Percentiles rank a stretch among this genome's conserved stretches.
Conservation (phyloP, 1,140 invertebrate species). For the Muscidifurax raptorellus region DNA sequence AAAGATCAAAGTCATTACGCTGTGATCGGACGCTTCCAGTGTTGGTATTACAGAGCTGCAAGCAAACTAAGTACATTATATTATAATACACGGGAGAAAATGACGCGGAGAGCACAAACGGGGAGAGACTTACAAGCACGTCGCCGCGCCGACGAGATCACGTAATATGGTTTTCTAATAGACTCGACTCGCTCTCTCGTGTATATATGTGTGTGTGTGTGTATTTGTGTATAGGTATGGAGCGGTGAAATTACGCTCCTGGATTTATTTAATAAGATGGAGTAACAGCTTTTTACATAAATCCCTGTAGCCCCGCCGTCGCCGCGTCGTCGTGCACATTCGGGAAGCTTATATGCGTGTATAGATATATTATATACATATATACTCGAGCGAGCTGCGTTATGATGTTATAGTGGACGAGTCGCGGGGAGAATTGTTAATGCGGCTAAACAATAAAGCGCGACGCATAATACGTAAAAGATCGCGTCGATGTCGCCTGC, state of each 20-base stretch:
- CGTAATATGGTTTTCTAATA: conserved; percentile 46
- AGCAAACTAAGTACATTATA: too few species aligned
- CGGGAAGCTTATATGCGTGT: neutral
- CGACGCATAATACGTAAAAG: neutral
- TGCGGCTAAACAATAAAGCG: neutral
- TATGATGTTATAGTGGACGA: neutral
- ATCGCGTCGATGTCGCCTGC: too few species aligned
- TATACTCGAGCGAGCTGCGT: too few species aligned
- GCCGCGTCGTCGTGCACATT: neutral
- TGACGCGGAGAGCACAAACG: neutral
- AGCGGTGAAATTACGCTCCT: conserved; percentile 31
- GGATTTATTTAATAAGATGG: conserved; percentile 30
- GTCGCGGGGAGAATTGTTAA: neutral
- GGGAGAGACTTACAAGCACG: conserved; percentile 1
- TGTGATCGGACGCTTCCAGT: too few species aligned
- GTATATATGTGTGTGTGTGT: too few species aligned
- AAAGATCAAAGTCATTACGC: neutral
- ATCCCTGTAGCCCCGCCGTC: neutral
- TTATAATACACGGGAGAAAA: neutral
- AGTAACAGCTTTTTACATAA: conserved; percentile 21
- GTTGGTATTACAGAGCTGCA: too few species aligned
- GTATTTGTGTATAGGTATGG: too few species aligned
- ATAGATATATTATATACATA: too few species aligned
- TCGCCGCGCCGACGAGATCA: conserved; percentile 2
- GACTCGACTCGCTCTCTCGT: conserved; percentile 25